phyloP scores from a whole-genome alignment of 2,113 vertebrate species.

The Syngnathus scovelli region DNA sequence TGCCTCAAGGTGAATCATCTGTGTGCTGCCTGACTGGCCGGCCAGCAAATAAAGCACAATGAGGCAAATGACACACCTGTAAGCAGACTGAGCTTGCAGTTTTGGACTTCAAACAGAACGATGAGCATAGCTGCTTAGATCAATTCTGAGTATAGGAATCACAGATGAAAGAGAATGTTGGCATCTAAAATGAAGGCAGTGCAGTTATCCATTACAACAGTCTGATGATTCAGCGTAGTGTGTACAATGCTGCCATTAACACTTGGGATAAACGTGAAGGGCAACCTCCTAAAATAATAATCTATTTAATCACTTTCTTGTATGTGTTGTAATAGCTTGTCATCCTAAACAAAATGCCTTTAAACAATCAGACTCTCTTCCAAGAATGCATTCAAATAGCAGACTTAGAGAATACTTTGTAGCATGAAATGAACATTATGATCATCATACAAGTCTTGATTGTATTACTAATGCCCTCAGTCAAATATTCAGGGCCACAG shows the following conservation, averaged over 20 bases:
- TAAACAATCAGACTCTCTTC: conserved; percentile 2
- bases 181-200: not conserved
- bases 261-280: conserved; percentile 6
- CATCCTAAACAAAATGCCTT: not conserved
- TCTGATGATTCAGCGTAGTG: not conserved
- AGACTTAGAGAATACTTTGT: too few species aligned
- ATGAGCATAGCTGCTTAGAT: not conserved
- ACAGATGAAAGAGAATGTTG: conserved; percentile 5
- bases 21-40: not conserved
- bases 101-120: not conserved
- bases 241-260: conserved; percentile 10
- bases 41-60: not conserved
- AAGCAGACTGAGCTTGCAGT: not conserved
- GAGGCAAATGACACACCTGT: not conserved
- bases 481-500: too few species aligned
- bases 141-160: conserved; percentile 18
- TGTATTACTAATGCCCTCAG: too few species aligned
- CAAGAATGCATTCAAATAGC: too few species aligned
- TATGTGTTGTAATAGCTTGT: not conserved
- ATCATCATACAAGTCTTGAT: too few species aligned
- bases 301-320: not conserved
- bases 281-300: conserved; percentile 3
- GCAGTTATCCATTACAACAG: not conserved
- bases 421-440: too few species aligned
- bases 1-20: not conserved